phyloP scores from a whole-genome alignment of 2,888 invertebrate genomes.

The Zonitis immaculata region DNA sequence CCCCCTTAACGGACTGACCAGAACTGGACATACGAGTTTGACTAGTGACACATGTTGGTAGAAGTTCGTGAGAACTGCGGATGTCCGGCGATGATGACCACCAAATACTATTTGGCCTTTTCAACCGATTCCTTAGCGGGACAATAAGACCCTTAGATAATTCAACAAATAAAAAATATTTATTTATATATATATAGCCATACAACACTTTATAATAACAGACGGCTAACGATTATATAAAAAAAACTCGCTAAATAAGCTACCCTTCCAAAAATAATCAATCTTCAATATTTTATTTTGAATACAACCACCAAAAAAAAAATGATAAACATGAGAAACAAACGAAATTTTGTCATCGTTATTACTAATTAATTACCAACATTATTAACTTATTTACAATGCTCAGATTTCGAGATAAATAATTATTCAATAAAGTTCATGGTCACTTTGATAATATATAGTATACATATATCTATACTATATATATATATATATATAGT shows the following conservation, averaged over 20 bases:
- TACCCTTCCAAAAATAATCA: not conserved
- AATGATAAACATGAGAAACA: not conserved
- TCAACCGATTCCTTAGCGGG: conserved; percentile 1
- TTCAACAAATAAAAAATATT: not conserved
- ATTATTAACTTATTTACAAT: conserved; percentile 10
- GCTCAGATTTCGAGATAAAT: conserved; percentile 10
- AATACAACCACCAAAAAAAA: not conserved
- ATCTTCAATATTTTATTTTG: not conserved
- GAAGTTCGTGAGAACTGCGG: conserved; percentile 24
- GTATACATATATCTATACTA: not conserved
- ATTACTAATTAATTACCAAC: conserved; percentile 12
- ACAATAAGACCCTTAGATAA: not conserved
- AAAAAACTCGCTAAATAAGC: not conserved
- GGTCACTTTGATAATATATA: conserved; percentile 4
- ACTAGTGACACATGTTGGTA: conserved; percentile 41
- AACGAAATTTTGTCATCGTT: conserved; percentile 7
- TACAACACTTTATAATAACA: not conserved
- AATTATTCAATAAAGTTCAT: conserved; percentile 16
- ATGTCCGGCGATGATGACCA: conserved; percentile 30
- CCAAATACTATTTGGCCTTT: not conserved
- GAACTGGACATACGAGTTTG: conserved; percentile 45
- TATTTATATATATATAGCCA: too few species aligned
- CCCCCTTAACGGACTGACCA: conserved; percentile 46
- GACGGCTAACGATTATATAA: not conserved
- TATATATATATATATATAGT: not conserved